Base-by-base conservation (phyloP, 2,113 vertebrate species). In the Regulus satrapa region DNA sequence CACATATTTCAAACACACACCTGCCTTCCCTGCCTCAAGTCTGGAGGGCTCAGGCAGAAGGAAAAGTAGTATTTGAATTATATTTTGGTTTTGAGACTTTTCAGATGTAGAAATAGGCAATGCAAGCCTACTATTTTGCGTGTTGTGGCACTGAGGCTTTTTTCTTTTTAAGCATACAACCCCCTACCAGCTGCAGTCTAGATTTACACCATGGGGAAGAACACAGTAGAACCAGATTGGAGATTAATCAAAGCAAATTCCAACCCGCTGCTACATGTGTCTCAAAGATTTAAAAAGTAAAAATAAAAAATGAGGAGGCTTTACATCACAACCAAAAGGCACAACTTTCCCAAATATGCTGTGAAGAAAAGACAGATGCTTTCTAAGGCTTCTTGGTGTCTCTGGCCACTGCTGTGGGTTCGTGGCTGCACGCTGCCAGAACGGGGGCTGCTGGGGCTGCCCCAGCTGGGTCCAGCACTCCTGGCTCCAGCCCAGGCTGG, bases 241-340 rank as follows among this genome's bases (percentile, higher is more conserved):
- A 72, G 74, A 95, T 94, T 58, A 91, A 89, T 88, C 85, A 93
- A 91, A 94, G 78, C 81, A 87, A 87, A 91, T 94, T 63, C 69
- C 85, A 89, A 88, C 91, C 68, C 0, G 0, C 56, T 41, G 48
- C 17, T 88, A 73, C 29, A 46, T 28, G 41, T 26, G 58, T 34
- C 77, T 81, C 66, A 15, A 86, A 91, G 86, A 87, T 75, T 94
- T 89, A 43, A 80, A 94, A 91, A 78, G 59, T 43, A 72, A 92
- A 95, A 93, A 64, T 76, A 93, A 93, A 91, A 94, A 92, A 89
- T 3, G 18, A 80, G 40, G 61, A 68, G 45, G 48, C 52, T 91
- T 91, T 78, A 87, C 71, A 12, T 38, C 49, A 45, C 36, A 91
- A 92, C 48, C 78, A 52, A 92, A 91, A 92, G 64, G 46, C 86